These are phyloP conservation scores for Misgurnus anguillicaudatus DNA, from an alignment of 2,113 vertebrate genomes.

Conservation along the genomic window DNA sequence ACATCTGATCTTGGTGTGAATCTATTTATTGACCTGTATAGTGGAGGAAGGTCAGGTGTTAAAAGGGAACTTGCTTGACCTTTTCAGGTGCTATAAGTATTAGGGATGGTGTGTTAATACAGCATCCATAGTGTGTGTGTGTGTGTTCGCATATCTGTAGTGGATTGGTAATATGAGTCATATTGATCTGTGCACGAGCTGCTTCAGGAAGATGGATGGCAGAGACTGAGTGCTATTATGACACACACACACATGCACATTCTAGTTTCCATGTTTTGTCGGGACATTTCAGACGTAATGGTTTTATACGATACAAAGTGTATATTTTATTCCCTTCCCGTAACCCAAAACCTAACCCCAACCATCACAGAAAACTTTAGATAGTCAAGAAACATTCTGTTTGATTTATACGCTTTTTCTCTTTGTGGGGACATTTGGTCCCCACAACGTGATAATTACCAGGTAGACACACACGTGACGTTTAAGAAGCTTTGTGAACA, in stretches of 20 bases:
- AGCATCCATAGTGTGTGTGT: constrained; percentile 4
- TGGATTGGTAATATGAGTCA: constrained; percentile 41
- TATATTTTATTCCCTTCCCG: too few relatives aligned
- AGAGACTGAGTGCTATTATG: constrained; percentile 1
- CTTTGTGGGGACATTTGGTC: too few relatives aligned
- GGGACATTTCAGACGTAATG: too few relatives aligned
- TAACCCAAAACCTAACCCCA: too few relatives aligned
- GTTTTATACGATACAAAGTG: too few relatives aligned
- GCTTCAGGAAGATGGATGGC: constrained; percentile 37
- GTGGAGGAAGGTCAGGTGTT: constrained; percentile 29
- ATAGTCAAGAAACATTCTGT: too few relatives aligned
- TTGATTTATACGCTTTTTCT: too few relatives aligned
- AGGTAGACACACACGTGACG: too few relatives aligned
- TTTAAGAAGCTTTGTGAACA: too few relatives aligned
- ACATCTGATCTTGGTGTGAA: neutral
- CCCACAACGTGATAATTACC: too few relatives aligned
- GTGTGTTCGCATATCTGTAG: neutral
- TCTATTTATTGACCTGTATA: constrained; percentile 12
- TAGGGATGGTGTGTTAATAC: neutral
- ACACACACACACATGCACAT: constrained; percentile 6
- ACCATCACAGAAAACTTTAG: too few relatives aligned
- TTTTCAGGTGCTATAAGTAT: neutral
- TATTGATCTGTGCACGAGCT: constrained; percentile 47
- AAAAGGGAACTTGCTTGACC: constrained; percentile 26
- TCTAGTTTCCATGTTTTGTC: too few relatives aligned